Conservation (phyloP, 2,113 vertebrate species). For the Ochotona princeps region DNA sequence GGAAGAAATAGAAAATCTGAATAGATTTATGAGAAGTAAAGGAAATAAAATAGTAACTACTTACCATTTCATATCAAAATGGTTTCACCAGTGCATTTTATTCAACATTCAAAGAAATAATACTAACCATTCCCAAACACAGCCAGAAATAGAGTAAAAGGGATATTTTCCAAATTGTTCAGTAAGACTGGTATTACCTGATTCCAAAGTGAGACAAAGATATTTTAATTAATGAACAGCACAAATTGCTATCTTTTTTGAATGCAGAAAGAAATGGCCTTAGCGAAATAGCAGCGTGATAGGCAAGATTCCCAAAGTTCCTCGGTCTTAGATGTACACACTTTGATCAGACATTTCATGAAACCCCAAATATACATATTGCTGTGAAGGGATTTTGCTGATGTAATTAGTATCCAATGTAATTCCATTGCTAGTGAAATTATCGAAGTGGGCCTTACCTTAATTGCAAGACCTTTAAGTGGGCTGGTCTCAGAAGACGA, state of each 20-base stretch:
- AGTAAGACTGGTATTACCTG: background rate
- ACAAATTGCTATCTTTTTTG: conserved; percentile 17
- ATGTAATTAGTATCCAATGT: conserved; percentile 41
- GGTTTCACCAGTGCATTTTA: background rate
- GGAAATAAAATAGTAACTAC: conserved; percentile 16
- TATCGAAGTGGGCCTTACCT: background rate
- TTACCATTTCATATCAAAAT: background rate
- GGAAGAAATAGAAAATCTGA: conserved; percentile 33
- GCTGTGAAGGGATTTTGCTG: conserved; percentile 24
- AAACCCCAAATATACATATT: conserved; percentile 40
- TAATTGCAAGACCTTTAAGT: background rate
- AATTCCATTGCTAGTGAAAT: conserved; percentile 2
- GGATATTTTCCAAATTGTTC: background rate
- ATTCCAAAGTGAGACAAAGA: background rate
- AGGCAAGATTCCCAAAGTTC: background rate
- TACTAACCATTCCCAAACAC: background rate
- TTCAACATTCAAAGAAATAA: conserved; percentile 27
- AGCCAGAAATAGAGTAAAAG: background rate
- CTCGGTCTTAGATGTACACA: background rate
- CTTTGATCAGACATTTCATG: conserved; percentile 44
- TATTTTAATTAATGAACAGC: background rate
- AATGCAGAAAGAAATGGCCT: background rate
- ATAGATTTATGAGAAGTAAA: background rate
- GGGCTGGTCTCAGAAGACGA: conserved; percentile 17
- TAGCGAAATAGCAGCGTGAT: conserved; percentile 11